Evolutionary conservation across 2,888 invertebrate species (phyloP), one percentile per base, ranked within the genome.

Genomic region (Rhingia campestris): DNA sequence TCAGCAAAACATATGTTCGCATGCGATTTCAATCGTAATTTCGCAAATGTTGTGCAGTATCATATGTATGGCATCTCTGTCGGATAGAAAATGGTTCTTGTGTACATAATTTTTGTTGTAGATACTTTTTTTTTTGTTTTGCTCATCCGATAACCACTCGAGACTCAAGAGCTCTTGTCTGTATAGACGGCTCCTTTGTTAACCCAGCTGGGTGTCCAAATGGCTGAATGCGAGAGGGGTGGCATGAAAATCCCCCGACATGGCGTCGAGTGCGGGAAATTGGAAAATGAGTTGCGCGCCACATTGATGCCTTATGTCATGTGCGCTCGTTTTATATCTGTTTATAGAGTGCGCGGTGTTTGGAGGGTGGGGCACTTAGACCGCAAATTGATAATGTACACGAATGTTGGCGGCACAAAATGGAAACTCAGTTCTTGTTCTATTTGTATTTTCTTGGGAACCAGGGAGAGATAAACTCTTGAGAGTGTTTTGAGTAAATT

Each of bases 231-330:
- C 22, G 22, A 22, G 22, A 30, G 12, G n/a, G 12, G 9, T 6
- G 49, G 49, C 22, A 22, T 22, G 22, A 22, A 22, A 22, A 22
- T 22, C 37, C 49, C 30, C 9, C 32, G 47, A 64, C 54, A 47
- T 74, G 58, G 66, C 64, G 56, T 66, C 66, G 51, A 66, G 64
- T 74, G 22, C 22, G 67, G 66, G 33, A 75, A 75, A 64, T 51
- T 39, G 64, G 64, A 73, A 73, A 73, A 73, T 73, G 39, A 73
- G 47, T 39, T 64, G 73, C 56, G 54, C 53, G 43, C 53, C 51
- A 72, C 53, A 58, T 33, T 53, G 45, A 14, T 9, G 47, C 47
- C 9, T 14, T 47, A 9, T 22, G 47, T 6, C 14, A 22, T 22
- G 22, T 47, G 9, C 22, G 22, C 22, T 22, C 22, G 22, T 22